Evolutionary conservation across 2,113 vertebrate species (phyloP).

Genomic region (Colistium nudipinnis): DNA sequence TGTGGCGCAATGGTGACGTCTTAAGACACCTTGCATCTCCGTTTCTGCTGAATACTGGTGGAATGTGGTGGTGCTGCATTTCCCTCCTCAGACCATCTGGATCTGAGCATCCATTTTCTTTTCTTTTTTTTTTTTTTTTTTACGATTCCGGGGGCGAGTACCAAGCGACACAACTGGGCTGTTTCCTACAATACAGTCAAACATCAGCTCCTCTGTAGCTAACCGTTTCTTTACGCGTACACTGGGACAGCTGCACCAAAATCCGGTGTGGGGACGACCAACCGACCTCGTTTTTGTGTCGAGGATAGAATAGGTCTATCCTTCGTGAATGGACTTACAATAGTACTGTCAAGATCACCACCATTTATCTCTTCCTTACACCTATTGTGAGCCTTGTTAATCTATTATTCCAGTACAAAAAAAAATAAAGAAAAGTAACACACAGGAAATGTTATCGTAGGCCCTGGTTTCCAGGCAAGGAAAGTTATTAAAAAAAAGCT

Average conservation of each 20-base stretch:
- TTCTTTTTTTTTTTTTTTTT: slow-evolving; percentile 56
- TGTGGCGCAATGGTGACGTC: slow-evolving; percentile 42
- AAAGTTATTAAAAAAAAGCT: slow-evolving; percentile 84
- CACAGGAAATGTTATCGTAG: slow-evolving; percentile 81
- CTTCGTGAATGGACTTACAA: slow-evolving; percentile 21
- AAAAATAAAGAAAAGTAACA: slow-evolving; percentile 44
- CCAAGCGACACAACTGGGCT: slow-evolving; percentile 24
- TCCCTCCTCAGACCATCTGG: slow-evolving; percentile 67
- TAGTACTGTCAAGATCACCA: slow-evolving; percentile 67
- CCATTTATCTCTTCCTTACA: slow-evolving; percentile 59
- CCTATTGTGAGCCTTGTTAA: slow-evolving; percentile 67
- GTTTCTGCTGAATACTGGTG: slow-evolving; percentile 43
- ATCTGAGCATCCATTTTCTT: slow-evolving; percentile 65
- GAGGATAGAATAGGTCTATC: not conserved
- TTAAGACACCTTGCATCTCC: slow-evolving; percentile 25
- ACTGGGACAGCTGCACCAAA: not conserved
- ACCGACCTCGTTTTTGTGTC: not conserved
- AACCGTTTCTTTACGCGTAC: slow-evolving; percentile 29
- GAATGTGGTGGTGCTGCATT: slow-evolving; percentile 34
- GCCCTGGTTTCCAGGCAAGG: slow-evolving; percentile 85
- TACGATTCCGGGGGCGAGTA: slow-evolving; percentile 69
- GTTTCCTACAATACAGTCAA: slow-evolving; percentile 28
- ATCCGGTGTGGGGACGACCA: not conserved
- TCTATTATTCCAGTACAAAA: slow-evolving; percentile 63
- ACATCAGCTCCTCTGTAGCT: slow-evolving; percentile 23